These are phyloP conservation scores for Macropus fuliginosus DNA, from an alignment of 2,797 vertebrate genomes.

Conservation along the genomic window DNA sequence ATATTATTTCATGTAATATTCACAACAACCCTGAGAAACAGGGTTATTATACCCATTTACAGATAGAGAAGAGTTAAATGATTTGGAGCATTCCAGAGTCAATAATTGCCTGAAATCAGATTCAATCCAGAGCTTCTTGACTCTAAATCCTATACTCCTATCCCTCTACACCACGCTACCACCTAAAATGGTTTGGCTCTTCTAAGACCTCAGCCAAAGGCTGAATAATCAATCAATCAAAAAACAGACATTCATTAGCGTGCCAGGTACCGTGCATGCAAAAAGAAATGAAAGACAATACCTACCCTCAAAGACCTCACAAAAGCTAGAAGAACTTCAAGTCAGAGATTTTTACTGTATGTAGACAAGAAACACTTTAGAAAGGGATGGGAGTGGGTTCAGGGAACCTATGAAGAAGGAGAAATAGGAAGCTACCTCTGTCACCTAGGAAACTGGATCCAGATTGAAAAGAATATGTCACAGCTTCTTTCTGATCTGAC, in stretches of 20 bases:
- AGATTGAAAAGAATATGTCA: not conserved
- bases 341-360: not conserved
- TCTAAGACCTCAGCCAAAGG: not conserved
- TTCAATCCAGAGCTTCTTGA: not conserved
- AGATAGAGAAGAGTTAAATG: not conserved
- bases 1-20: not conserved
- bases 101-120: not conserved
- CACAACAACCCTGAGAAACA: not conserved
- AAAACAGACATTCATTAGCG: not conserved
- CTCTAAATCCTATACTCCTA: not conserved
- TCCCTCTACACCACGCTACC: not conserved
- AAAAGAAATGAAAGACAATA: not conserved
- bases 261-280: not conserved
- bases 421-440: not conserved
- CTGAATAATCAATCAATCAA: not conserved
- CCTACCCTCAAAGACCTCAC: not conserved
- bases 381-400: not conserved
- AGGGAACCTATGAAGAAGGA: not conserved
- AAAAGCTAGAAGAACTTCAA: not conserved
- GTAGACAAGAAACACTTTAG: not conserved
- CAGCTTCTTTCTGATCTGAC: not conserved
- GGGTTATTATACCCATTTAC: not conserved
- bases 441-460: not conserved
- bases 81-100: not conserved
- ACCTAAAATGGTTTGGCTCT: not conserved